These are phyloP conservation scores for Troides aeacus DNA, from an alignment of 2,888 invertebrate species.

Conservation along the genomic window DNA sequence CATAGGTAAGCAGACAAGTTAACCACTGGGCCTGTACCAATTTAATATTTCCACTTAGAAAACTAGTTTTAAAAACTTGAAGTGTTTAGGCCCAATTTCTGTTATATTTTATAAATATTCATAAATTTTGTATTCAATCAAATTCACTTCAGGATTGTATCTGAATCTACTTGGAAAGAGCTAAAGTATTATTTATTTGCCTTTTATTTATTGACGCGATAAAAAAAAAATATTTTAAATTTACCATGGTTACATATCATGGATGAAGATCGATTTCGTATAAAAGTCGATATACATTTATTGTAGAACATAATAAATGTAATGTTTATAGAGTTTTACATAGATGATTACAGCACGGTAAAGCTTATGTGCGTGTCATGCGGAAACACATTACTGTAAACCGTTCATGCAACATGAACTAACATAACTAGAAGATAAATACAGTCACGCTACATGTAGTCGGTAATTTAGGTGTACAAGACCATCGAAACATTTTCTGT, in stretches of 20 bases:
- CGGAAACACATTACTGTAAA: slow-evolving; percentile 6
- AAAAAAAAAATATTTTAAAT: too few species aligned
- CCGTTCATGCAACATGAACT: background rate
- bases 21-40: background rate
- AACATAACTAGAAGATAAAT: background rate
- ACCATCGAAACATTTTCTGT: background rate
- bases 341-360: background rate
- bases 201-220: too few species aligned
- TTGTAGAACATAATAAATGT: too few species aligned
- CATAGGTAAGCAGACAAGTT: background rate
- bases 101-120: background rate
- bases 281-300: too few species aligned
- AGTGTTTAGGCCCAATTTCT: background rate
- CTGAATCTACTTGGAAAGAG: too few species aligned
- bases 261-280: too few species aligned
- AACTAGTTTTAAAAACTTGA: background rate
- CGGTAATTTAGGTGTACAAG: background rate
- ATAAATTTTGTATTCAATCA: background rate
- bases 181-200: too few species aligned
- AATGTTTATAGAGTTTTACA: background rate
- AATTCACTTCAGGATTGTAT: background rate
- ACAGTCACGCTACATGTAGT: background rate
- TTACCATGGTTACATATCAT: too few species aligned
- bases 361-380: slow-evolving; percentile 2
- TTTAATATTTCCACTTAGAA: background rate